phyloP scores from a whole-genome alignment of 2,113 vertebrate genomes.

The Aix galericulata region DNA sequence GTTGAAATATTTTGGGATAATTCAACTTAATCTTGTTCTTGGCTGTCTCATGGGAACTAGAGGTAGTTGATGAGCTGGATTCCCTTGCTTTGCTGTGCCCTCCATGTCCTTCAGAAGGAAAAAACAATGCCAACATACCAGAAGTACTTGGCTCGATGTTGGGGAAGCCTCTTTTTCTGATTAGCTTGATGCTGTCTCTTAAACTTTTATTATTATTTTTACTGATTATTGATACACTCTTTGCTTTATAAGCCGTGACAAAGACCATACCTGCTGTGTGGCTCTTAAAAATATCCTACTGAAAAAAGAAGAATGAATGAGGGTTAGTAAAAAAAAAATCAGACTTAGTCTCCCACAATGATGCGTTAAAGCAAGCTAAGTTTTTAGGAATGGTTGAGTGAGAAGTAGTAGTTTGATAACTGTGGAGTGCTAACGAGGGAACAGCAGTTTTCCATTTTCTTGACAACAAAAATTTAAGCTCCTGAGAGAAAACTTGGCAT shows the following conservation, averaged over 20 bases:
- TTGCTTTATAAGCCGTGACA: not conserved
- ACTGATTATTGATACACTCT: not conserved
- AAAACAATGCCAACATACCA: not conserved
- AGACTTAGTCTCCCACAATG: not conserved
- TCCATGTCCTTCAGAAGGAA: not conserved
- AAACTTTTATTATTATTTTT: not conserved
- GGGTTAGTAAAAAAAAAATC: not conserved
- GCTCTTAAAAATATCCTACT: not conserved
- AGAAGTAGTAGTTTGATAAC: not conserved
- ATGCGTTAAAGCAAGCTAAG: not conserved
- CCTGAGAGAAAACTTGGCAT: not conserved
- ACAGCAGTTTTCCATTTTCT: not conserved
- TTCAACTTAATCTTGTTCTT: not conserved
- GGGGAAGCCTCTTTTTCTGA: not conserved
- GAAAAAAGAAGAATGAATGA: not conserved
- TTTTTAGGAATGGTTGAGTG: not conserved
- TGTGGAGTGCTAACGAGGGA: not conserved
- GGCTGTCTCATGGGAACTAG: not conserved
- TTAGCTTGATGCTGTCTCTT: not conserved
- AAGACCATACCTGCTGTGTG: not conserved
- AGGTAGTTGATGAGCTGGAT: not conserved
- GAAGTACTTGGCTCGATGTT: not conserved
- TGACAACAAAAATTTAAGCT: not conserved
- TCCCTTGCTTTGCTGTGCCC: not conserved
- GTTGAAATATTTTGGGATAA: not conserved